Evolutionary conservation across 2,797 vertebrate genomes (phyloP).

Genomic region (Sphenodon punctatus): DNA sequence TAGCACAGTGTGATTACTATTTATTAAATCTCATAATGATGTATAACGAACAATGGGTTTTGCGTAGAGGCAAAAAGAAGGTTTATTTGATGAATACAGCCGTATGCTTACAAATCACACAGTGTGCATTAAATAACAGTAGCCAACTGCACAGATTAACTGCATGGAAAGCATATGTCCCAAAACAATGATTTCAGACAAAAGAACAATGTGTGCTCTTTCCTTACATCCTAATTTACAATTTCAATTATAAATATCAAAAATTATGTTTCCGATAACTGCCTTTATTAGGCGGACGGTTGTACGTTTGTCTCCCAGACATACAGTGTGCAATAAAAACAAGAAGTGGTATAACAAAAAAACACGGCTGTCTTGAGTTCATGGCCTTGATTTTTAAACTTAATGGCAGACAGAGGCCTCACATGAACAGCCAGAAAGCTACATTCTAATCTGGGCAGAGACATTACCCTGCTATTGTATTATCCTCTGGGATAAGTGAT

Average conservation of each 20-base stretch:
- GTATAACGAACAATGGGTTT: constrained; percentile 3
- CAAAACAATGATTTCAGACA: constrained; percentile 67
- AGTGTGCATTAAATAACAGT: constrained; percentile 58
- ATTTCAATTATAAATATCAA: constrained; percentile 63
- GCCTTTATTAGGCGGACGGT: constrained; percentile 38
- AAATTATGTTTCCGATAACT: constrained; percentile 49
- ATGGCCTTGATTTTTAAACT: not conserved
- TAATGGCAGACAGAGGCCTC: no score
- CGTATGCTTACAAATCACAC: constrained; percentile 48
- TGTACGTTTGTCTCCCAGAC: constrained; percentile 2
- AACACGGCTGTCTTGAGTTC: not conserved
- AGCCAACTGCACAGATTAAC: constrained; percentile 65
- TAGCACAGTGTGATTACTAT: no score
- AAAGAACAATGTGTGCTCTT: constrained; percentile 59
- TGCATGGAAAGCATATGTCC: constrained; percentile 47
- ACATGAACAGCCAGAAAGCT: not conserved
- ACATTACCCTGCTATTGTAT: not conserved
- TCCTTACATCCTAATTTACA: constrained; percentile 59
- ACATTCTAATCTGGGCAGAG: not conserved
- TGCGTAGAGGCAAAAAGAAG: constrained; percentile 10
- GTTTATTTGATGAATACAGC: constrained; percentile 52
- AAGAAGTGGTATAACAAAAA: constrained; percentile 10
- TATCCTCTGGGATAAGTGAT: not conserved
- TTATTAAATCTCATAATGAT: not conserved
- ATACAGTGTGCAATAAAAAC: constrained; percentile 24